Base-by-base conservation (phyloP, 2,797 vertebrate species). In the Lutjanus argentimaculatus region DNA sequence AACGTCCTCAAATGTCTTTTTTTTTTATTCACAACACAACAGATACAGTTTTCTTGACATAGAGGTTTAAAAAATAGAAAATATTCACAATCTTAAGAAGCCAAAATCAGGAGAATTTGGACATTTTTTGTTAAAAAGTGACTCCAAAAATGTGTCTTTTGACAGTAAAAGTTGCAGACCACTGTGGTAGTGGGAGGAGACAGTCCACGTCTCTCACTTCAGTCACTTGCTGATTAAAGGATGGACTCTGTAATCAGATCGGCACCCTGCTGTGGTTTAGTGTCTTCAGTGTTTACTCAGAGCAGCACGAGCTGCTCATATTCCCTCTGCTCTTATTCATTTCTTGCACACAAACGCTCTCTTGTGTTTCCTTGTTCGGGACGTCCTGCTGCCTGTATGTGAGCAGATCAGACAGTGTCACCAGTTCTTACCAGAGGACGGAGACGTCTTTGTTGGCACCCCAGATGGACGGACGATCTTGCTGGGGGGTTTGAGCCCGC, bases 401-500 rank as follows among this genome's bases (percentile, higher is more conserved):
- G 58, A 43, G 36, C 36, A 7, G 30, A 36, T 40, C 6, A 43
- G 40, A 13, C 58, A 13, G 19, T 8, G 48, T 49, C 14, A 49
- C 48, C 7, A 16, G 22, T 8, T 80, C 92, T 91, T 61, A 94
- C 96, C 82, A 80, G 95, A 92, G 48, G 96, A 86, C 4, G 93
- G 83, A 2, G 97, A 95, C 3, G 95, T 93, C 94, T 96, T 97
- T 78, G 94, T 17, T 53, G 97, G 83, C 0, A 89, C 84, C 40
- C 88, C 89, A 10, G 96, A 93, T 2, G 97, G 96, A 83, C 97
- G 98, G 56, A 92, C 93, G 88, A 98, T 98, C 93, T 97, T 99
- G 80, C 93, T 97, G 22, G 98, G 98, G 70, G 97, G 97, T 85
- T 99, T 99, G 49, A 99, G 95, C 84, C 98, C 97, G 77, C 98